Percentiles rank a stretch among this genome's conserved stretches.
phyloP scores from a whole-genome alignment of 2,888 invertebrate genomes.

The Elaeidobius kamerunicus region DNA sequence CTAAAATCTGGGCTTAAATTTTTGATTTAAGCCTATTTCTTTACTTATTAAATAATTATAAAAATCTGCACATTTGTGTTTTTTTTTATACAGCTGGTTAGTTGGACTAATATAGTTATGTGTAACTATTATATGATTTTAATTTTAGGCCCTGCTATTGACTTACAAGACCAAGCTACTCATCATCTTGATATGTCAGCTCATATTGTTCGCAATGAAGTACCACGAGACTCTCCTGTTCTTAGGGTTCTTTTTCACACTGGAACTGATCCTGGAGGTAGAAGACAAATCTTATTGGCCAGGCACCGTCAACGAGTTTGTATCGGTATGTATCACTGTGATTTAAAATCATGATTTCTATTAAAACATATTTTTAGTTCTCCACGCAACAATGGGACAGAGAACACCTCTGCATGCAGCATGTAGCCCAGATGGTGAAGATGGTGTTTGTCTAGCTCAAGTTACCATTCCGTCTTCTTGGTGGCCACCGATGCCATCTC shows the following conservation, averaged over 20 bases:
- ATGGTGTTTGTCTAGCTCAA: conserved; percentile 84
- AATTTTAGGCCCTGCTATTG: conserved; percentile 48
- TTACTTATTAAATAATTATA: too few relatives aligned
- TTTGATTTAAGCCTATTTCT: too few relatives aligned
- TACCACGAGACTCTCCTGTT: conserved; percentile 88
- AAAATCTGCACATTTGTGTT: too few relatives aligned
- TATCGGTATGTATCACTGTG: conserved; percentile 48
- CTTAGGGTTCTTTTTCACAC: conserved; percentile 90
- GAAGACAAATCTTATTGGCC: conserved; percentile 61
- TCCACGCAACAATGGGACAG: conserved; percentile 66
- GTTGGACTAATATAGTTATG: too few relatives aligned
- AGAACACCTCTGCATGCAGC: conserved; percentile 73
- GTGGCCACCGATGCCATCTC: conserved; percentile 78
- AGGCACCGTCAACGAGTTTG: conserved; percentile 66
- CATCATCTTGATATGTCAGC: conserved; percentile 89
- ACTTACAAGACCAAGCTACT: conserved; percentile 61
- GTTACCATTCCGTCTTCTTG: conserved; percentile 85
- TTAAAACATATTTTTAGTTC: conserved; percentile 46
- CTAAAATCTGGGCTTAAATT: too few relatives aligned
- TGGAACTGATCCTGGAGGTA: conserved; percentile 78
- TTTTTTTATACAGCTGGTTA: too few relatives aligned
- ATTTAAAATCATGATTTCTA: neutral
- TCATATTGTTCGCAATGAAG: conserved; percentile 82
- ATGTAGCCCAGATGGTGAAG: conserved; percentile 91
- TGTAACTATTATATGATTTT: conserved; percentile 5